Evolutionary conservation across 1,140 invertebrate species (phyloP).

Genomic region (Epicauta chinensis): DNA sequence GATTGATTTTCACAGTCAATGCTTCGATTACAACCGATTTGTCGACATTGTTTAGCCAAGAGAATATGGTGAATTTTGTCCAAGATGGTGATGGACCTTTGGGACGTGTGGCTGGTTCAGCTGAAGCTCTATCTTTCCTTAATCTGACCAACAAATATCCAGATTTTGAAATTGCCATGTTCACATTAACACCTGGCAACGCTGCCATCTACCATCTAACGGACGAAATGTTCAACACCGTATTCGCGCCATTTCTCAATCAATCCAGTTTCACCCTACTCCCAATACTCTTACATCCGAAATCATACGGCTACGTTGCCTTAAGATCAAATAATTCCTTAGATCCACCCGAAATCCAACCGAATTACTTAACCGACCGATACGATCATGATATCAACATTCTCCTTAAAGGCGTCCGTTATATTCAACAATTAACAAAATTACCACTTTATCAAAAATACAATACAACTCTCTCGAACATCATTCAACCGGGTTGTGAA

Average conservation of each 20-base stretch:
- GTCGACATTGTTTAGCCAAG: slow-evolving; percentile 41
- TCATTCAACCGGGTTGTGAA: slow-evolving; percentile 46
- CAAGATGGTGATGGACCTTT: slow-evolving; percentile 23
- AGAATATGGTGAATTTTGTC: background rate
- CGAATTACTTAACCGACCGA: slow-evolving; percentile 54
- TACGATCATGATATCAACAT: slow-evolving; percentile 44
- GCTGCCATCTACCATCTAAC: slow-evolving; percentile 14
- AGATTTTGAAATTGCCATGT: slow-evolving; percentile 55
- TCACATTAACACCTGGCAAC: slow-evolving; percentile 35
- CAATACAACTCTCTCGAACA: slow-evolving; percentile 40
- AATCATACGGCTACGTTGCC: slow-evolving; percentile 52
- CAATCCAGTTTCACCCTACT: slow-evolving; percentile 57
- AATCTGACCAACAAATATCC: slow-evolving; percentile 39
- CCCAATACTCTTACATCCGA: slow-evolving; percentile 66
- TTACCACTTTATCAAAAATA: slow-evolving; percentile 40
- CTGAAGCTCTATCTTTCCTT: slow-evolving; percentile 47
- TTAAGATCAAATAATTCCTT: slow-evolving; percentile 53
- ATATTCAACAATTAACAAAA: slow-evolving; percentile 34
- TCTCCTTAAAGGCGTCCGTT: slow-evolving; percentile 41
- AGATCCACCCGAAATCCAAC: slow-evolving; percentile 55
- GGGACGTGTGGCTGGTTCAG: slow-evolving; percentile 40
- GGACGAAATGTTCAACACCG: slow-evolving; percentile 15
- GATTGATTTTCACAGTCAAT: slow-evolving; percentile 48
- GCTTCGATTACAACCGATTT: slow-evolving; percentile 7
- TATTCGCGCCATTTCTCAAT: slow-evolving; percentile 39